Evolutionary conservation across 2,113 vertebrate species (phyloP), one percentile per base, ranked within the genome.

Genomic region (Anthoscopus minutus): DNA sequence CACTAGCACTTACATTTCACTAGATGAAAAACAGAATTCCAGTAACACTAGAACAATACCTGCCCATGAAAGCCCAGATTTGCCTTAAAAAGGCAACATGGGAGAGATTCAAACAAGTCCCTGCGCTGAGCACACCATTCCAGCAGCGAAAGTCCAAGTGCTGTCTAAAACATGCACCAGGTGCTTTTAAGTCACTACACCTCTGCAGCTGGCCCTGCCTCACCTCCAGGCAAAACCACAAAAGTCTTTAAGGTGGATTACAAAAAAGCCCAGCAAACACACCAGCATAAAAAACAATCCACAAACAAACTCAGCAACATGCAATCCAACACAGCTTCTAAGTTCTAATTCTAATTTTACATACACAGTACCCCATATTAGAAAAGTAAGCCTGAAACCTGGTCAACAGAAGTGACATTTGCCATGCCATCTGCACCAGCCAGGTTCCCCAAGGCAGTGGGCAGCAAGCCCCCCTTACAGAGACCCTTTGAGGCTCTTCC

Each of bases 171-270:
- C 5, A 5, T 6, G 53, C 89, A 73, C 50, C 40, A 5, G 50
- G 61, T 22, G 48, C 74, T 94, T 84, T 90, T 90, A 86, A 80
- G 31, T 86, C 23, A 15, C 35, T 64, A 88, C 86, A 64, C 94
- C 96, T 93, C 92, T 66, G 70, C 84, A 94, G 83, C 56, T 9
- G 28, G 90, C 88, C 95, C 96, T 94, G 93, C 96, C 96, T 69
- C 45, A 4, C 92, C 96, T 88, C 48, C 86, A 84, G 94, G 96
- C 86, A 73, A 93, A 31, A 95, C 37, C 72, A 40, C 54, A 35
- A 11, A 81, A 73, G 89, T 31, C 67, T 92, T 86, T 74, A 60
- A 89, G 56, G 44, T 47, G 37, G 70, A 80, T 85, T 93, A 57
- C 23, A 58, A 60, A 89, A 65, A 57, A 24, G 5, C 23, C 16